Evolutionary conservation across 2,113 vertebrate genomes (phyloP).

Genomic region (Rhabdornis inornatus): DNA sequence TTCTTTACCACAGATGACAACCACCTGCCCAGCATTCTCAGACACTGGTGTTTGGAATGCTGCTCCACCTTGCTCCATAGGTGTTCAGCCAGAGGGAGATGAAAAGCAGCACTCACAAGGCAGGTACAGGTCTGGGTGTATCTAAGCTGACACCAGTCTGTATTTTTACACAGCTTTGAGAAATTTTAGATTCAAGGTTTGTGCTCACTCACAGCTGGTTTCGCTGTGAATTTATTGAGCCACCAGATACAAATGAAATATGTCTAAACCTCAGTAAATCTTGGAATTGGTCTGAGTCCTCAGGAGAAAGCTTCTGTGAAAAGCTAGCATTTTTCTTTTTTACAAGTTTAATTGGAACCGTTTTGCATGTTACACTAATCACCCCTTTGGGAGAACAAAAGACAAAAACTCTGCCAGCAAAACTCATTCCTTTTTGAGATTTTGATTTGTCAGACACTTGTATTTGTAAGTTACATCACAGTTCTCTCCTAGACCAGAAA

Average conservation of each 20-base stretch:
- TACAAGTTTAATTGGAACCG: constrained; percentile 18
- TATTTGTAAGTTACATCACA: background rate
- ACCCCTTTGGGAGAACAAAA: constrained; percentile 23
- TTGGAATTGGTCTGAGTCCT: background rate
- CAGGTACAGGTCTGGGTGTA: background rate
- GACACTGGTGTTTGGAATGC: background rate
- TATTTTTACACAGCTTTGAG: background rate
- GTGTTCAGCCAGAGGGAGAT: background rate
- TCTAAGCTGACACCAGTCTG: background rate
- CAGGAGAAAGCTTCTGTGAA: background rate
- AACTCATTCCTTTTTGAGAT: constrained; percentile 29
- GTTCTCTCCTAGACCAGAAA: background rate
- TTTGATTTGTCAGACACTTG: constrained; percentile 33
- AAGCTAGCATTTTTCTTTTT: background rate
- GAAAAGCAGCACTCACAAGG: background rate
- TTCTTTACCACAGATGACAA: background rate
- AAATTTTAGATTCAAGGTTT: background rate
- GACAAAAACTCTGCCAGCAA: constrained; percentile 42
- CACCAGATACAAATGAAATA: background rate
- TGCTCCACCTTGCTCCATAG: background rate
- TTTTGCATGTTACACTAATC: constrained; percentile 43
- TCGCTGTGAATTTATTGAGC: background rate
- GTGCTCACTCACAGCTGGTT: background rate
- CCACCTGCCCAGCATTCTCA: rapidly evolving
- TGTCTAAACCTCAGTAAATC: background rate